Evolutionary conservation across 1,140 invertebrate species (phyloP).

Genomic region (Melanaphis sacchari): DNA sequence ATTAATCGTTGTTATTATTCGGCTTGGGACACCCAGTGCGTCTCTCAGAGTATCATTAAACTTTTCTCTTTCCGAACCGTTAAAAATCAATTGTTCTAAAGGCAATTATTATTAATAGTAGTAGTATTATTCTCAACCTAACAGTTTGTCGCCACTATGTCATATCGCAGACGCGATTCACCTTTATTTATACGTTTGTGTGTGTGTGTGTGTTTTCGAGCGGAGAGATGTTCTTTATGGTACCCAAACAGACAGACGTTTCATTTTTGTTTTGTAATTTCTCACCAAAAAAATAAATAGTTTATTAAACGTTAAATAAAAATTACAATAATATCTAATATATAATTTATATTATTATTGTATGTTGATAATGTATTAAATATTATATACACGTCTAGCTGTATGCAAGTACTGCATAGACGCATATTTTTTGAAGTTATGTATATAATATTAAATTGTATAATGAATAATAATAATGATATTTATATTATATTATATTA

Average conservation of each 20-base stretch:
- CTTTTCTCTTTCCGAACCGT: constrained; percentile 55
- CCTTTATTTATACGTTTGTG: not conserved
- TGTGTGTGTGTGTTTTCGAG: not conserved
- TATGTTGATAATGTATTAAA: not conserved
- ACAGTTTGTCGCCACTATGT: constrained; percentile 30
- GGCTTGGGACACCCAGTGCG: constrained; percentile 1
- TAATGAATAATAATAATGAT: not conserved
- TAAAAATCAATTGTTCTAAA: constrained; percentile 50
- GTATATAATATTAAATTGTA: not conserved
- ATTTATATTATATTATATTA: not conserved
- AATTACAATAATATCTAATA: not conserved
- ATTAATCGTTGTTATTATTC: constrained; percentile 55
- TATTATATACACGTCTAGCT: not conserved
- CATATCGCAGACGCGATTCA: not conserved
- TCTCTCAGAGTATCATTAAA: constrained; percentile 54
- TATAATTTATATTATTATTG: not conserved
- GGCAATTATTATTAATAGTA: constrained; percentile 31
- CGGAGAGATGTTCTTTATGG: not conserved
- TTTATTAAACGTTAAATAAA: not conserved
- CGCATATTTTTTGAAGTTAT: not conserved
- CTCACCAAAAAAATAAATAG: not conserved
- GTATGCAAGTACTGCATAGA: not conserved
- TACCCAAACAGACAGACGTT: not conserved
- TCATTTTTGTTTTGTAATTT: not conserved
- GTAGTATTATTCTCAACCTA: not conserved